Conservation (phyloP, 35 echinoderm and acorn worm species). For the Lytechinus pictus region DNA sequence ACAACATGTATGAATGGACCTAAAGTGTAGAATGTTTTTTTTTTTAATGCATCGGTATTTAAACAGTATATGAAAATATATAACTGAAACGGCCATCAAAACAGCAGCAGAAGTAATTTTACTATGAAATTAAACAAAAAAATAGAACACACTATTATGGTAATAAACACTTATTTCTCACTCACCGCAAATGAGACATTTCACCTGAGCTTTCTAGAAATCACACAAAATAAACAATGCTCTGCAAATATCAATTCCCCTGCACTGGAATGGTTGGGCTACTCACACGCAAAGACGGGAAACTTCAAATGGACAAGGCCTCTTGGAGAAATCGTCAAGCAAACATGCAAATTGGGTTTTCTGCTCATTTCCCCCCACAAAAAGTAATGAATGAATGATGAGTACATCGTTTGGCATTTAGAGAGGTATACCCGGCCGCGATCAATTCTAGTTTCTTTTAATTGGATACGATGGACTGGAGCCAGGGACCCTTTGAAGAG, state of each 20-base stretch:
- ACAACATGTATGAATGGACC: no score
- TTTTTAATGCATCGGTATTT: no score
- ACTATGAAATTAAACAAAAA: no score
- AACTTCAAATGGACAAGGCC: neutral
- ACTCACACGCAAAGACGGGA: neutral
- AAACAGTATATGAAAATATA: no score
- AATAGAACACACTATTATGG: no score
- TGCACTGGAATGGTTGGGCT: neutral
- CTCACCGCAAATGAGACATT: neutral
- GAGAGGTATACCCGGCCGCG: neutral
- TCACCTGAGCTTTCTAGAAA: neutral
- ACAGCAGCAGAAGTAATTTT: no score
- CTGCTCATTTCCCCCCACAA: neutral
- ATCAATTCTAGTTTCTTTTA: conserved; percentile 6
- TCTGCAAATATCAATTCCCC: neutral
- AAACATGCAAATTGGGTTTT: conserved; percentile 12
- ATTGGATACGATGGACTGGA: neutral
- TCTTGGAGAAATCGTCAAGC: neutral
- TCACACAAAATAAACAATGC: neutral
- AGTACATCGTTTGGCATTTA: conserved; percentile 2
- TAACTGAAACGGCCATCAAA: no score
- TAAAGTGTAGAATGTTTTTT: no score
- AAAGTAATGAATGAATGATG: conserved; percentile 14
- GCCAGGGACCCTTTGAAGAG: neutral
- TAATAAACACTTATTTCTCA: neutral